Evolutionary conservation across 2,888 invertebrate species (phyloP).

Genomic region (Entomobrya multifasciata): DNA sequence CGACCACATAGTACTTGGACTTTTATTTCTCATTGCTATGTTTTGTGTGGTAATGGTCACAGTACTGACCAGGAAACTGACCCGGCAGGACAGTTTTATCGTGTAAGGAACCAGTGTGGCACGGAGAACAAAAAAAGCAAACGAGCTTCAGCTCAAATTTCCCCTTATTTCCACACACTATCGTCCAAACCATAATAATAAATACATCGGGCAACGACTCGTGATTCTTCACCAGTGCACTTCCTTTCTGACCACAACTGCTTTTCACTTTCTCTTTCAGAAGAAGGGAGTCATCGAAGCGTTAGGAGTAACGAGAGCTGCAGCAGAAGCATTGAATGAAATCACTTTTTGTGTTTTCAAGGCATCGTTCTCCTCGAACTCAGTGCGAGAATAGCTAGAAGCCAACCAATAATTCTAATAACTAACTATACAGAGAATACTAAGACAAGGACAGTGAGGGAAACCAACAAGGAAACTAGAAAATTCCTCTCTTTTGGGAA

Average conservation of each 20-base stretch:
- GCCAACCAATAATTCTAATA: conserved; percentile 49
- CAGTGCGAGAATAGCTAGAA: conserved; percentile 6
- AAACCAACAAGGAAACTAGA: conserved; percentile 22
- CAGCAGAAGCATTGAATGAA: conserved; percentile 44
- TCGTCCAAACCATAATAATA: not conserved
- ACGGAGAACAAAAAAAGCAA: not conserved
- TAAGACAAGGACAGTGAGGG: conserved; percentile 11
- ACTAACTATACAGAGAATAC: not conserved
- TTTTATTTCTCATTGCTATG: conserved; percentile 80
- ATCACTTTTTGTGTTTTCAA: conserved; percentile 22
- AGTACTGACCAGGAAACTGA: conserved; percentile 78
- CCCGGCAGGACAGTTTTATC: conserved; percentile 77
- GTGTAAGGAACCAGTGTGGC: conserved; percentile 66
- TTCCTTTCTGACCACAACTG: conserved; percentile 34
- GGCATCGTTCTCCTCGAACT: conserved; percentile 29
- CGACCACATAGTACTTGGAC: conserved; percentile 80
- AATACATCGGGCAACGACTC: not conserved
- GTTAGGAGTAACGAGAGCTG: conserved; percentile 51
- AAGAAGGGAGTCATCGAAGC: conserved; percentile 26
- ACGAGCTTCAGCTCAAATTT: conserved; percentile 42
- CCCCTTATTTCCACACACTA: conserved; percentile 10
- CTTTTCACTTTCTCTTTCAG: not conserved
- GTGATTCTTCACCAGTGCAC: conserved; percentile 7
- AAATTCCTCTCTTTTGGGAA: conserved; percentile 33
- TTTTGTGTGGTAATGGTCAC: conserved; percentile 80